Percentiles rank a stretch among this genome's conserved stretches.
Evolutionary conservation across 2,888 invertebrate genomes (phyloP).

Genomic region (Philaethria dido): DNA sequence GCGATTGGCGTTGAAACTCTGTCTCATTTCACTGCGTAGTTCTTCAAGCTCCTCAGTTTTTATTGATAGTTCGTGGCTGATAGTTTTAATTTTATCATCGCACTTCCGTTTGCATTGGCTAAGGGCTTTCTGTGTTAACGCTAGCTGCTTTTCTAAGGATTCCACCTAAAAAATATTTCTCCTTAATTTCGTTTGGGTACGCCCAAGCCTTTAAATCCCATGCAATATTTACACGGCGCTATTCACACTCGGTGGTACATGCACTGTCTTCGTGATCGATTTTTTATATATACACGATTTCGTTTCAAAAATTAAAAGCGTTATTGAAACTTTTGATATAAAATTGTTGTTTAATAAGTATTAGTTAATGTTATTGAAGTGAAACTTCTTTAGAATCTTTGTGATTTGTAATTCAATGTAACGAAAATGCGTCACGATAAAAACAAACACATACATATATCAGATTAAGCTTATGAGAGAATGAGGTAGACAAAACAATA

Average conservation of each 20-base stretch:
- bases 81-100: constrained; percentile 81
- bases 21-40: constrained; percentile 73
- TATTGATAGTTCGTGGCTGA: constrained; percentile 84
- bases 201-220: constrained; percentile 46
- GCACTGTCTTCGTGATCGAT: constrained; percentile 62
- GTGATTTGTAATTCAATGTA: too few relatives aligned
- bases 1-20: constrained; percentile 73
- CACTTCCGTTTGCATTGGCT: constrained; percentile 80
- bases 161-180: constrained; percentile 81
- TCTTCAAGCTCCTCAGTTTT: constrained; percentile 81
- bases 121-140: constrained; percentile 81
- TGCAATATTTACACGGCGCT: constrained; percentile 68
- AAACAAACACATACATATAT: too few relatives aligned
- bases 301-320: constrained; percentile 50
- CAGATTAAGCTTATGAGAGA: too few relatives aligned
- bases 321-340: constrained; percentile 48
- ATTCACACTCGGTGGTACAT: constrained; percentile 55
- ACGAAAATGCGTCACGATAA: too few relatives aligned
- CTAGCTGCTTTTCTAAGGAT: constrained; percentile 84
- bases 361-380: too few relatives aligned
- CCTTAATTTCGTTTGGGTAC: constrained; percentile 63
- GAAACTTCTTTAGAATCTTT: too few relatives aligned
- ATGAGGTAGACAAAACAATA: too few relatives aligned
- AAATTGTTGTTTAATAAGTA: too few relatives aligned
- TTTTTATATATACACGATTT: constrained; percentile 51